Evolutionary conservation across 1,140 invertebrate genomes (phyloP), one percentile per base, ranked within the genome.

Genomic region (Sarcophaga bullata): DNA sequence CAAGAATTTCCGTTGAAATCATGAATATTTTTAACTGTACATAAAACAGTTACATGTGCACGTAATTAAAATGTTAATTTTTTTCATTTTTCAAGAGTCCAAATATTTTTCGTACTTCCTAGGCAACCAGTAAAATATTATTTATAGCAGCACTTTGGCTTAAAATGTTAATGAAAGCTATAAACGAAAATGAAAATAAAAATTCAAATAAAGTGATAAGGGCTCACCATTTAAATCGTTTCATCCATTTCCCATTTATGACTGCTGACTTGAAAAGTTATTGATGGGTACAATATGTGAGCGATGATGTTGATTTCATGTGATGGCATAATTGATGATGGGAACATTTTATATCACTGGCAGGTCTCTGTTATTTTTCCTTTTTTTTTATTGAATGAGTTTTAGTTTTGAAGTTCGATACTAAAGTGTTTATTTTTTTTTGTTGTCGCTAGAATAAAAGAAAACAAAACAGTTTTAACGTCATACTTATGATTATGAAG

Each of bases 321-420:
- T 25, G 62, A 19, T 19, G 17, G 62, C n/a, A 68, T 68, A 68
- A 68, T 68, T 68, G 62, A 68, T 68, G 62, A 25, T 68, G 62
- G 62, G 62, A 68, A 68, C 19, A 25, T 25, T 68, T 68, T 25
- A 19, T 62, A 62, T 13, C 58, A 17, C 1, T 52, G 50, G 17
- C 62, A 68, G 62, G 62, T 37, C 25, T 37, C 25, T 37, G 25
- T n/a, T n/a, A n/a, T n/a, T n/a, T n/a, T n/a, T n/a, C n/a, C n/a
- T n/a, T n/a, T n/a, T n/a, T 68, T 68, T 68, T 9, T 19, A 68
- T 25, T 68, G 19, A 68, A 68, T 68, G 19, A 8, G 10, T 68
- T 68, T 68, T 25, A 68, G 62, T n/a, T 68, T 68, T 68, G 62
- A 10, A 19, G n/a, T 19, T 68, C n/a, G n/a, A 8, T 7, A n/a